Percentiles rank a stretch among this genome's conserved stretches.
These are phyloP conservation scores for Panopea generosa DNA, from an alignment of 2,888 invertebrate species.

Conservation along the genomic window DNA sequence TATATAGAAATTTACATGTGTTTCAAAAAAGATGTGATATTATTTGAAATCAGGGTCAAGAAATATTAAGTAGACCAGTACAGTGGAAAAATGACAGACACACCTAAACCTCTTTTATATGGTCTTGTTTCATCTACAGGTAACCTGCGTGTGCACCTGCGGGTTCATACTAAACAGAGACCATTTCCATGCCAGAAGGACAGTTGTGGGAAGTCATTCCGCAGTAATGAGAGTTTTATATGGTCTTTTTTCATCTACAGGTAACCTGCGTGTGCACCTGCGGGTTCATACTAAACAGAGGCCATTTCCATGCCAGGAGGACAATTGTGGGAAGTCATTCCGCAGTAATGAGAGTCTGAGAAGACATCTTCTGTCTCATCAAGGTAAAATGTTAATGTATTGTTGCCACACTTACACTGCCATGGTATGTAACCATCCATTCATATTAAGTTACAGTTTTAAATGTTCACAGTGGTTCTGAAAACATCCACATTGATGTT, in stretches of 20 bases:
- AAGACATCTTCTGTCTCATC: constrained; percentile 79
- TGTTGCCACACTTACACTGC: neutral
- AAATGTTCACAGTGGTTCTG: no score
- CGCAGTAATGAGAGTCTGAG: constrained; percentile 79
- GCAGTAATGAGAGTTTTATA: constrained; percentile 81
- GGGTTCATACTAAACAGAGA: constrained; percentile 74
- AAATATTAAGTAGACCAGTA: no score
- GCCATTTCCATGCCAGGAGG: constrained; percentile 77
- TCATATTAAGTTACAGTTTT: no score
- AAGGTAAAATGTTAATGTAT: no score
- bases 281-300: constrained; percentile 75
- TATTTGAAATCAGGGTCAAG: no score
- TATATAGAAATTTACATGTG: no score
- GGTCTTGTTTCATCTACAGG: constrained; percentile 70
- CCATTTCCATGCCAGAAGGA: constrained; percentile 77
- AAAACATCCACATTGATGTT: no score
- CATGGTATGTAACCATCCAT: neutral
- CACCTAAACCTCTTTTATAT: no score
- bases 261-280: constrained; percentile 80
- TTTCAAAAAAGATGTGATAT: no score
- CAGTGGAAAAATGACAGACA: no score
- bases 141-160: constrained; percentile 79
- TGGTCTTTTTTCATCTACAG: constrained; percentile 64
- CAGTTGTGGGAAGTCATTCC: constrained; percentile 75
- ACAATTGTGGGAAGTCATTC: constrained; percentile 76